phyloP scores from a whole-genome alignment of 2,888 invertebrate species.

The Drosophila mimica region DNA sequence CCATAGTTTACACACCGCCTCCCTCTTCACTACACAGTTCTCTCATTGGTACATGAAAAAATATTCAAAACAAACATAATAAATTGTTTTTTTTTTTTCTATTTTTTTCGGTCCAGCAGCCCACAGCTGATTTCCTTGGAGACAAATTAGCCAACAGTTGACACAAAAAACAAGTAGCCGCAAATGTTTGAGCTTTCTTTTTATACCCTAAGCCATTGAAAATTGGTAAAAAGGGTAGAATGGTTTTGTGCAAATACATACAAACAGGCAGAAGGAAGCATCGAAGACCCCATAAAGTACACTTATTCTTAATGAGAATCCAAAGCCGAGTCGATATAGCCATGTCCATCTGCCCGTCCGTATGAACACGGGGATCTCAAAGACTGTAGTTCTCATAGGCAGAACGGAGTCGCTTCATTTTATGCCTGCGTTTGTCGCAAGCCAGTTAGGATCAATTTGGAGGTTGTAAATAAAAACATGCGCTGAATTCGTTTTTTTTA shows the following conservation, averaged over 20 bases:
- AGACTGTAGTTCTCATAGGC: not conserved
- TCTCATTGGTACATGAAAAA: constrained; percentile 35
- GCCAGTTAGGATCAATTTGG: not conserved
- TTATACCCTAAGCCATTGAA: not conserved
- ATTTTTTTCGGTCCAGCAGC: constrained; percentile 27
- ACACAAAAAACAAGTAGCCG: constrained; percentile 43
- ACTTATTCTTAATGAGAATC: not conserved
- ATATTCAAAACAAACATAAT: constrained; percentile 68
- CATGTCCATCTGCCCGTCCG: not conserved
- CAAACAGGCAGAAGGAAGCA: not conserved
- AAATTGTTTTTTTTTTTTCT: constrained; percentile 32
- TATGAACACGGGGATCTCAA: no score
- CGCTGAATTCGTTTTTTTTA: not conserved
- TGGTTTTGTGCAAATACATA: not conserved
- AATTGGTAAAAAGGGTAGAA: not conserved
- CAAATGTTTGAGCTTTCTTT: constrained; percentile 42
- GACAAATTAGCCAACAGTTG: constrained; percentile 75
- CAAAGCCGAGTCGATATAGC: not conserved
- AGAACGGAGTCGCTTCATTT: no score
- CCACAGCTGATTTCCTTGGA: constrained; percentile 77
- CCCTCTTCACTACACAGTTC: not conserved
- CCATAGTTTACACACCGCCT: not conserved
- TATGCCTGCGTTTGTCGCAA: no score
- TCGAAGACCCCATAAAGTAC: not conserved
- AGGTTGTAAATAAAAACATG: no score